Evolutionary conservation across 2,888 invertebrate species (phyloP), one percentile per base, ranked within the genome.

Genomic region (Mamestra brassicae): DNA sequence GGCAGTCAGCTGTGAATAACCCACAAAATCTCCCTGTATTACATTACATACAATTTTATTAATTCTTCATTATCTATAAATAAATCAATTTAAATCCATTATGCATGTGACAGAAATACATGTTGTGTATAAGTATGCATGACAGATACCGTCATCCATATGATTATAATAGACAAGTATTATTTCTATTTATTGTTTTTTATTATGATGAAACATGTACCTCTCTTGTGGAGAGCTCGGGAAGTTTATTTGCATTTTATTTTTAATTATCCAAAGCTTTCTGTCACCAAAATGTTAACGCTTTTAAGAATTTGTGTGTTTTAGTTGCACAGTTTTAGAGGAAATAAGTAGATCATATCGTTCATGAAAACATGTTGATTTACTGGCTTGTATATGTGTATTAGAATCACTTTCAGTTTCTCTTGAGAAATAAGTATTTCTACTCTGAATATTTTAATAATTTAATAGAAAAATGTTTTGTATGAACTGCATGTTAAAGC

Each of bases 201-300:
- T 89, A 89, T 89, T 89, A 81, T 81, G 87, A 90, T 92, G 89
- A 90, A 87, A 92, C 87, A 89, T 90, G 85, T 93, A 92, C 90
- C 96, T 96, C 96, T 95, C 95, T 94, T 93, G 96, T 96, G 96
- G 96, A 96, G 96, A 96, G 95, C 96, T 96, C 96, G 93, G 96
- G 96, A 96, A 96, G 96, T 90, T 92, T 89, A 89, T 90, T 90
- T 90, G 88, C 88, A 90, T 89, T 80, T 91, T 90, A 91, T 75
- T 91, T 90, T 86, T 67, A 60, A 78, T 85, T 82, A 84, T 88
- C 87, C 76, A 86, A 90, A 90, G 95, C 95, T 95, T 96, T 94
- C 94, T 95, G 94, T 95, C 95, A 95, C 95, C 90, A 89, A 89
- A 57, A 87, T 87, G 81, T 88, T 89, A 90, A 91, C 83, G 93